A percentile compares a stretch with the other conserved stretches of the same genome.
Conservation (phyloP, 2,797 vertebrate genomes). For the Diceros bicornis region DNA sequence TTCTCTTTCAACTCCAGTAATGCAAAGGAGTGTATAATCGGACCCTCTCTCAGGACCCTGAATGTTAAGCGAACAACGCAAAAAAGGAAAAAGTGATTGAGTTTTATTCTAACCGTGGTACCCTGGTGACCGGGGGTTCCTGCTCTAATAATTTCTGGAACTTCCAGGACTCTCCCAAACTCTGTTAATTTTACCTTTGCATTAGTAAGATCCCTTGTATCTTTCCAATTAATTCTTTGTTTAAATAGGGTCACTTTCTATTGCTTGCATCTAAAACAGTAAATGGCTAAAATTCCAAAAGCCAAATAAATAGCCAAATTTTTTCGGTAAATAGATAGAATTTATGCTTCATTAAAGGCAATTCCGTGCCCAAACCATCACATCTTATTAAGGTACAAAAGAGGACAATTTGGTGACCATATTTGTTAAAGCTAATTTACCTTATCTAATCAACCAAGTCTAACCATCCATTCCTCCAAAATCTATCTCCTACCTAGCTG, state of each 20-base stretch:
- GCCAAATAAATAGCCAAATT: neutral
- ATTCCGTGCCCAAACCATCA: neutral
- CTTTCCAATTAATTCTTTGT: neutral
- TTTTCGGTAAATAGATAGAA: neutral
- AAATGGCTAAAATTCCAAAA: constrained; percentile 27
- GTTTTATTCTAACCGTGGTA: constrained; percentile 13
- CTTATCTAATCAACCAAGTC: neutral
- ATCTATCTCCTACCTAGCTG: neutral
- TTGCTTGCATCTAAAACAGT: neutral
- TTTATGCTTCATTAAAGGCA: neutral
- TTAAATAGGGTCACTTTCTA: neutral
- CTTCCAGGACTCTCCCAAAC: neutral
- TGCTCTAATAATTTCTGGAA: neutral
- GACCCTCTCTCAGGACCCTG: neutral
- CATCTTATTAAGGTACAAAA: constrained; percentile 4
- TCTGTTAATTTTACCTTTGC: neutral
- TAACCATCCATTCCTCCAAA: neutral
- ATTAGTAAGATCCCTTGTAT: neutral
- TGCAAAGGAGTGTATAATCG: neutral
- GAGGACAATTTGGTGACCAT: neutral
- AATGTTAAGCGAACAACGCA: neutral
- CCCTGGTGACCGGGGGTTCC: neutral
- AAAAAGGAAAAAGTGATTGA: neutral
- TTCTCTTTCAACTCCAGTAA: neutral
- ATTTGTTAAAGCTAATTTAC: neutral